Base-by-base conservation (phyloP, 2,113 vertebrate species). In the Suncus etruscus region DNA sequence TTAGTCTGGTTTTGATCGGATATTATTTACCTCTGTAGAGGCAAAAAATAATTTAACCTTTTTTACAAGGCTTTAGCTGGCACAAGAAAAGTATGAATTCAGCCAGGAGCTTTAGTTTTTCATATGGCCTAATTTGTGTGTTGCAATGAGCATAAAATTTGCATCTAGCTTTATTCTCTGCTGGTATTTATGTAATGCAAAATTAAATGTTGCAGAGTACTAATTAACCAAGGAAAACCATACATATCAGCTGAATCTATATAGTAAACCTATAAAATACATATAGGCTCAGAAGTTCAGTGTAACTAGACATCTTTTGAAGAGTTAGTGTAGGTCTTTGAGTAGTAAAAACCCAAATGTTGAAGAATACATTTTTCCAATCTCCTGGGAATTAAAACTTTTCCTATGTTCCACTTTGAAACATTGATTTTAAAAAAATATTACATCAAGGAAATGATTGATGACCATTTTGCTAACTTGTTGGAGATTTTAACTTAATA, bases 41-140 rank as follows among this genome's bases (percentile, higher is more conserved):
- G 91, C 68, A 51, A 87, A 96, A 97, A 94, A 96, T 94, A 88
- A 94, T 95, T 81, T 83, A 87, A 75, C 88, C n/a, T 92, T 96
- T 96, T 80, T 77, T 83, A 31, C 2, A 4, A 88, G 69, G 6
- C 65, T 88, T 0, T 95, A 63, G 31, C 75, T 97, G 79, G 86
- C 22, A 50, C 27, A 45, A 87, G 72, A 89, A 94, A 91, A 92
- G 45, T 95, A 63, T n/a, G 29, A 91, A 94, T 29, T 32, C n/a
- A 86, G 93, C 95, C 79, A 96, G 92, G 87, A 93, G 81, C 29
- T 86, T 87, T 87, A 39, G 3, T 29, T 39, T 85, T 88, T 86
- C 92, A 48, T 91, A 24, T 95, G 75, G 88, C 93, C 84, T 94
- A 68, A 90, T 95, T 87, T 83, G 90, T 58, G 94, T 75, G 91